These are phyloP conservation scores for Dinothrombium tinctorium DNA, from an alignment of 1,140 invertebrate species.

Conservation along the genomic window DNA sequence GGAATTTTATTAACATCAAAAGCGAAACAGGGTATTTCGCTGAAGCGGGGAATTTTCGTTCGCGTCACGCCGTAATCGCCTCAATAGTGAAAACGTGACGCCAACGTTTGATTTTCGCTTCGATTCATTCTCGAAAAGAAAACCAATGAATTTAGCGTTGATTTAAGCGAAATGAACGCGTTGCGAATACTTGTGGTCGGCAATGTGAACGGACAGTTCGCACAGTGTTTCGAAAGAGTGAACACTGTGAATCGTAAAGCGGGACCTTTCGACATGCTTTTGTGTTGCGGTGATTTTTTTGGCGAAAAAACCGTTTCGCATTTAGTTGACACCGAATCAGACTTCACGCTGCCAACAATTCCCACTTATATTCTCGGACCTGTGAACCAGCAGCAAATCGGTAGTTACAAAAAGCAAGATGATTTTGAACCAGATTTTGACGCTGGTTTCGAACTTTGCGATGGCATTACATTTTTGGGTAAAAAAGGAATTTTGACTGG, in stretches of 20 bases:
- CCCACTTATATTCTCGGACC: constrained; percentile 75
- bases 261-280: constrained; percentile 31
- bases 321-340: constrained; percentile 21
- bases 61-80: too few species aligned
- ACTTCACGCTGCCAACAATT: constrained; percentile 25
- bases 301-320: constrained; percentile 37
- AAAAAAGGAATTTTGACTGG: constrained; percentile 57
- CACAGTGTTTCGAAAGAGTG: background rate
- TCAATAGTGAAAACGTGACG: too few species aligned
- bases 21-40: too few species aligned
- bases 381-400: constrained; percentile 33
- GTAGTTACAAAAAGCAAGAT: constrained; percentile 38
- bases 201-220: background rate
- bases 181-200: background rate
- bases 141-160: too few species aligned
- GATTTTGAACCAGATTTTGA: constrained; percentile 31
- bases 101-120: too few species aligned
- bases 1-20: too few species aligned
- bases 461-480: constrained; percentile 24
- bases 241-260: constrained; percentile 12
- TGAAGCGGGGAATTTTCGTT: too few species aligned
- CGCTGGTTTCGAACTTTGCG: constrained; percentile 7
- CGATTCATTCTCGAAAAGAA: too few species aligned
- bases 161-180: background rate
- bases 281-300: constrained; percentile 93